A percentile compares a stretch with the other conserved stretches of the same genome.
phyloP scores from a whole-genome alignment of 2,113 vertebrate genomes.

The Tringa solitaria region DNA sequence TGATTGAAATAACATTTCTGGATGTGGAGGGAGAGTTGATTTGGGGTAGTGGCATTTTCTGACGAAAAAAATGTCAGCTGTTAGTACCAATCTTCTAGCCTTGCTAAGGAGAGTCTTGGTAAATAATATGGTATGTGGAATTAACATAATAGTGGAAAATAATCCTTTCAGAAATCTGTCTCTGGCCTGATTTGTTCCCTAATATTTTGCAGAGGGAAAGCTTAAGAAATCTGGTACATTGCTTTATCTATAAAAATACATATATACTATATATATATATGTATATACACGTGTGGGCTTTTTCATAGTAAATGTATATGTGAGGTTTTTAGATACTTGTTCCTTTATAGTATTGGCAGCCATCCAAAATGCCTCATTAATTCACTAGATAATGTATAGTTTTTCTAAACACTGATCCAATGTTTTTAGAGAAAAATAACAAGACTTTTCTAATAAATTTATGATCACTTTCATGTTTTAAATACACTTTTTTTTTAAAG shows the following conservation, averaged over 20 bases:
- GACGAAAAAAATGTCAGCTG: neutral
- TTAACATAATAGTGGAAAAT: neutral
- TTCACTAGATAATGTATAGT: neutral
- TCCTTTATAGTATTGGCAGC: neutral
- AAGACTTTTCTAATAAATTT: neutral
- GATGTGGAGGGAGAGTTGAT: neutral
- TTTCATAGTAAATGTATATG: neutral
- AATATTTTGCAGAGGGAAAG: neutral
- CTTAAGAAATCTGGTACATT: neutral
- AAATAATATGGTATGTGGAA: neutral
- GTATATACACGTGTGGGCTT: neutral
- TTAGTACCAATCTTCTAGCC: neutral
- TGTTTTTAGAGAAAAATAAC: neutral
- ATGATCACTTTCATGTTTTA: neutral
- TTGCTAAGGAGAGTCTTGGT: neutral
- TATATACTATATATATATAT: neutral
- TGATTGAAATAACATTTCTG: neutral
- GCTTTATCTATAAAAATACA: neutral
- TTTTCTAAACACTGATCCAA: neutral
- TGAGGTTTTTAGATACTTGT: neutral
- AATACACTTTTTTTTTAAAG: slow-evolving; percentile 71
- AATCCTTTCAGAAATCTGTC: neutral
- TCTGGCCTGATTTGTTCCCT: neutral
- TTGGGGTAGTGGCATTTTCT: neutral
- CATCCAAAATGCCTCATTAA: neutral